These are phyloP conservation scores for Limnephilus rhombicus DNA, from an alignment of 2,888 invertebrate genomes.

Conservation along the genomic window DNA sequence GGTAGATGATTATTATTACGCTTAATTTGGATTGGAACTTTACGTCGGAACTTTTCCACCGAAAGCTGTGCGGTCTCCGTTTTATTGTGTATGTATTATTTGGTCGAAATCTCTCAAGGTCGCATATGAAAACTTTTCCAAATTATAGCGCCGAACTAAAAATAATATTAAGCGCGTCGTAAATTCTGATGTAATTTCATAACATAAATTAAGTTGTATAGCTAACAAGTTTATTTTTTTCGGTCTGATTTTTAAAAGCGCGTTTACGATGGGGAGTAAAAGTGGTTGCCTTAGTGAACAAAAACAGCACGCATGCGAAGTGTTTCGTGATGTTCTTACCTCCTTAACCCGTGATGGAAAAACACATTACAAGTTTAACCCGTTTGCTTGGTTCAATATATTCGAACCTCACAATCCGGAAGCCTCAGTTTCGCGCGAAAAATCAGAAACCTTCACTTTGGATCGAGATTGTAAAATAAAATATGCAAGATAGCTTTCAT, in stretches of 20 bases:
- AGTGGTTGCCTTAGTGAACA: neutral
- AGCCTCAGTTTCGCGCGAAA: too few species aligned
- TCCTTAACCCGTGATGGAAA: neutral
- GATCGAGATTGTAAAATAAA: too few species aligned
- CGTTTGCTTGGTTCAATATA: too few species aligned
- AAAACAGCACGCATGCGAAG: neutral
- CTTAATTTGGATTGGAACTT: neutral
- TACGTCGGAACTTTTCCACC: neutral
- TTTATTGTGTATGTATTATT: neutral
- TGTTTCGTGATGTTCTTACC: neutral
- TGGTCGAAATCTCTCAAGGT: neutral
- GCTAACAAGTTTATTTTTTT: neutral
- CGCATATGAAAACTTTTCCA: neutral
- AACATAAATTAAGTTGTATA: neutral
- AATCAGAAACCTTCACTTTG: too few species aligned
- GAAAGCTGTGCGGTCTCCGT: neutral
- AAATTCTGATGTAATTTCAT: neutral
- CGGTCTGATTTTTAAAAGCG: neutral
- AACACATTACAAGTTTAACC: neutral
- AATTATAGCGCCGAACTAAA: neutral
- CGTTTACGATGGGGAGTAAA: neutral
- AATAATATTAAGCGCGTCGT: neutral
- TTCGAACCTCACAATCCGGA: too few species aligned
- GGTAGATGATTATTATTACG: neutral
- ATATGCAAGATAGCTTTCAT: too few species aligned